phyloP scores from a whole-genome alignment of 2,797 vertebrate species.

The Ptychadena robeensis region DNA sequence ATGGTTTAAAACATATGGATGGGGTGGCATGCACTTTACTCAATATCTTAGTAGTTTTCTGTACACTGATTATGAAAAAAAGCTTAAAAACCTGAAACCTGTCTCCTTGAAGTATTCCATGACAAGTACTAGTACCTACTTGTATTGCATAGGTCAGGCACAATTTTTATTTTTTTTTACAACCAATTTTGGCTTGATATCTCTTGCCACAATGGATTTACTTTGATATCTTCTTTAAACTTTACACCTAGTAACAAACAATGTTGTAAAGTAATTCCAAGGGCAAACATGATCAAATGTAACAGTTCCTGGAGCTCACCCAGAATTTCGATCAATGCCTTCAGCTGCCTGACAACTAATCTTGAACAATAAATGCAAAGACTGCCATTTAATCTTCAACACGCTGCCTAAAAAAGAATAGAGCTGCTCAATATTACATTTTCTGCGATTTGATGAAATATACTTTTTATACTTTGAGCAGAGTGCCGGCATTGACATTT shows the following conservation, averaged over 20 bases:
- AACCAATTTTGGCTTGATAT: not conserved
- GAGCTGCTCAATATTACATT: slow-evolving; percentile 47
- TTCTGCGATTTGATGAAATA: slow-evolving; percentile 40
- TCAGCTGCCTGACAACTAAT: slow-evolving; percentile 51
- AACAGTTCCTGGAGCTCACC: slow-evolving; percentile 42
- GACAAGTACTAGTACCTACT: too few species aligned
- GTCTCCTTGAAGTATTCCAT: not conserved
- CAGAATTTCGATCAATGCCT: slow-evolving; percentile 47
- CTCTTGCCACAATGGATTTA: not conserved
- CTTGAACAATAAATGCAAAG: slow-evolving; percentile 55
- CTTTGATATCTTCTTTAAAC: slow-evolving; percentile 9
- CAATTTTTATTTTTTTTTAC: not conserved
- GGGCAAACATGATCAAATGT: slow-evolving; percentile 46
- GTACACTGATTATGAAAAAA: too few species aligned
- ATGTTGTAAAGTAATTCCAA: slow-evolving; percentile 46
- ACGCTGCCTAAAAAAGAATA: slow-evolving; percentile 39
- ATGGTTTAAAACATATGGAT: too few species aligned
- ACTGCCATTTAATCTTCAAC: slow-evolving; percentile 49
- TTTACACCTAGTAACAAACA: slow-evolving; percentile 20
- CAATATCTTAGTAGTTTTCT: too few species aligned
- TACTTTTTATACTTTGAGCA: slow-evolving; percentile 4
- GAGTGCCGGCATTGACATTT: slow-evolving; percentile 42
- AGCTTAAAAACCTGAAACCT: too few species aligned
- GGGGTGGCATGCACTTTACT: too few species aligned
- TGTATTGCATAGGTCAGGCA: not conserved